Percentiles rank a stretch among this genome's conserved stretches.
phyloP scores from a whole-genome alignment of 2,888 invertebrate species.

The Apotomis turbidana region DNA sequence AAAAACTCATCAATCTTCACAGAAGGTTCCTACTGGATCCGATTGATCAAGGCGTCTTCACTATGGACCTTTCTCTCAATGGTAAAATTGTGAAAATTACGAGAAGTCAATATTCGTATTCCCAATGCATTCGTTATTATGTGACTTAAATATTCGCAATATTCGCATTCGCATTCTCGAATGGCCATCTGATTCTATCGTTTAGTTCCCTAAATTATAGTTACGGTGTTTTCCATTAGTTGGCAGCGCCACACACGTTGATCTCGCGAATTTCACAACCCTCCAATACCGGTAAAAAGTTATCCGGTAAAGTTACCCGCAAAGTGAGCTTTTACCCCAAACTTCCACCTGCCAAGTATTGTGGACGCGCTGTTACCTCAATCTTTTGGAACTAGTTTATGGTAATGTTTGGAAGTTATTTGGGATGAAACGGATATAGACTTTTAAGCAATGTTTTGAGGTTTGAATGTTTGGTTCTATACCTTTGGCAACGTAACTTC shows the following conservation, averaged over 20 bases:
- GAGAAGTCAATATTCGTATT: too few species aligned
- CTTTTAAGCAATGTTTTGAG: neutral
- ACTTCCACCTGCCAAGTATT: conserved; percentile 27
- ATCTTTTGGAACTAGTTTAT: conserved; percentile 29
- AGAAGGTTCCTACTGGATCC: too few species aligned
- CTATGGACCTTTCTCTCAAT: too few species aligned
- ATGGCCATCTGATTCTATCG: too few species aligned
- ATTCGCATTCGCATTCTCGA: too few species aligned
- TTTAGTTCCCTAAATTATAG: neutral
- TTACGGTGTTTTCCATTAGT: neutral
- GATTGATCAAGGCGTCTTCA: too few species aligned
- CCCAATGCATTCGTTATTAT: too few species aligned
- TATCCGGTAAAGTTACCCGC: conserved; percentile 30
- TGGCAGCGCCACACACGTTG: conserved; percentile 8
- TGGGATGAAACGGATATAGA: conserved; percentile 14
- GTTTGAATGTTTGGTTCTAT: too few species aligned
- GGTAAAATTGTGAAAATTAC: too few species aligned
- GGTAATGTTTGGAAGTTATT: conserved; percentile 13
- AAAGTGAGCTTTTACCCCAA: conserved; percentile 35
- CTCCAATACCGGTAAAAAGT: conserved; percentile 27
- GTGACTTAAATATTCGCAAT: too few species aligned
- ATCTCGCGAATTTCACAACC: conserved; percentile 25
- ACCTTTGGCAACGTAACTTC: too few species aligned
- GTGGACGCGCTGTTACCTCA: conserved; percentile 23
- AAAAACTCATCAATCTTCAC: too few species aligned